Evolutionary conservation across 2,797 vertebrate species (phyloP), one percentile per base, ranked within the genome.

Genomic region (Microctenopoma lineatum): DNA sequence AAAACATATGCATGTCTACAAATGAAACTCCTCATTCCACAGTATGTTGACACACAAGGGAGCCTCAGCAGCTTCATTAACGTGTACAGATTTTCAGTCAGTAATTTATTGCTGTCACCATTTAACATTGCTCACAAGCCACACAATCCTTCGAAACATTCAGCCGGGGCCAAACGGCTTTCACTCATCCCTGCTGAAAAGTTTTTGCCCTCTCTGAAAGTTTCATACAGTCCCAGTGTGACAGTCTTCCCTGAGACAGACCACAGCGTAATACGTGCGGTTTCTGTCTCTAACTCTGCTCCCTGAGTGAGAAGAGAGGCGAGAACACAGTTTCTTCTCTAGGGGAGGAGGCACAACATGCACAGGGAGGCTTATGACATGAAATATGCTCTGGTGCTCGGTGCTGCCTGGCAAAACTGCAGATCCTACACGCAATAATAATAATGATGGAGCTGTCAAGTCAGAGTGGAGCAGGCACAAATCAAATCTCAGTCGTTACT

Each of bases 251-350:
- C 66, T 36, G 61, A 70, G 70, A 75, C 68, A 69, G 52, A 71
- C 80, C 79, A 70, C 65, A 73, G 1, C 75, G 67, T 81, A 80
- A 85, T 71, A 41, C 59, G 51, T 75, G 73, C 74, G 79, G 79
- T 68, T 76, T 59, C 26, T 55, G 72, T 66, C 47, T 72, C 25
- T 1, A 42, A 36, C 66, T 64, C 59, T 13, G 60, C 57, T 56
- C 55, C 48, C 44, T 15, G 48, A 57, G 18, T 21, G 36, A 65
- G 56, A 46, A 5, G 26, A 32, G 48, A 44, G 71, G 42, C 64
- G 39, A 34, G 47, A 53, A 14, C 56, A 18, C 42, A 12, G 9
- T 36, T 53, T 50, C 21, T 48, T 60, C n/a, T 59, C 53, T 6
- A 38, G 21, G 44, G 60, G 47, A 70, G 46, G 44, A 55, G 62